phyloP scores from a whole-genome alignment of 2,888 invertebrate genomes.

The Hybos culiciformis region DNA sequence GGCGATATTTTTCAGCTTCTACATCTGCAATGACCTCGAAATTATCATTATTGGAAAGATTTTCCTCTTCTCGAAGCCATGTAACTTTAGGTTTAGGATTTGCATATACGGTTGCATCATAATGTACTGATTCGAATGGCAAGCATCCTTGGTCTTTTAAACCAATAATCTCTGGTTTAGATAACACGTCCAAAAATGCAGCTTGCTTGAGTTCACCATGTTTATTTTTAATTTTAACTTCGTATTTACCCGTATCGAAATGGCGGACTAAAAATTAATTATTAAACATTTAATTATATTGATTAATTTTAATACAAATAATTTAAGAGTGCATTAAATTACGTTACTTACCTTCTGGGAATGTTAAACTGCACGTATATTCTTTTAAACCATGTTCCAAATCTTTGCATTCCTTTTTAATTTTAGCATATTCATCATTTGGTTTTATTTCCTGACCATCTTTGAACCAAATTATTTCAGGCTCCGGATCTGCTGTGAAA shows the following conservation, averaged over 20 bases:
- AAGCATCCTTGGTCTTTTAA: slow-evolving; percentile 57
- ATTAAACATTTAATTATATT: slow-evolving; percentile 1
- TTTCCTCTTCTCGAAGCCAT: slow-evolving; percentile 45
- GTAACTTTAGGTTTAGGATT: slow-evolving; percentile 81
- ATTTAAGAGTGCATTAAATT: too few relatives aligned
- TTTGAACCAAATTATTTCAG: slow-evolving; percentile 73
- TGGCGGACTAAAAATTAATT: slow-evolving; percentile 37
- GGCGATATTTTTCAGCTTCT: slow-evolving; percentile 38
- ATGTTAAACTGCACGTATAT: slow-evolving; percentile 62
- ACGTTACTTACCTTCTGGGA: slow-evolving; percentile 47
- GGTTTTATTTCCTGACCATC: slow-evolving; percentile 54
- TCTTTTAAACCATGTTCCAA: slow-evolving; percentile 66
- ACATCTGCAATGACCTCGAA: slow-evolving; percentile 36
- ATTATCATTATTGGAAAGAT: slow-evolving; percentile 34
- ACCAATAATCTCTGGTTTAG: slow-evolving; percentile 65
- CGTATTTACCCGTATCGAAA: slow-evolving; percentile 70
- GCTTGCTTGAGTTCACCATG: slow-evolving; percentile 61
- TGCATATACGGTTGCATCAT: slow-evolving; percentile 71
- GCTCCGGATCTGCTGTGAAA: slow-evolving; percentile 79
- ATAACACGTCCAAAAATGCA: slow-evolving; percentile 62
- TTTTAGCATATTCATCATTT: slow-evolving; percentile 46
- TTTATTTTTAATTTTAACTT: slow-evolving; percentile 64
- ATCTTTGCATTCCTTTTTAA: slow-evolving; percentile 49
- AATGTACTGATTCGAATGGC: slow-evolving; percentile 63
- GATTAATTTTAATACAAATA: not conserved